Evolutionary conservation across 2,113 vertebrate genomes (phyloP).

Genomic region (Electrona antarctica): DNA sequence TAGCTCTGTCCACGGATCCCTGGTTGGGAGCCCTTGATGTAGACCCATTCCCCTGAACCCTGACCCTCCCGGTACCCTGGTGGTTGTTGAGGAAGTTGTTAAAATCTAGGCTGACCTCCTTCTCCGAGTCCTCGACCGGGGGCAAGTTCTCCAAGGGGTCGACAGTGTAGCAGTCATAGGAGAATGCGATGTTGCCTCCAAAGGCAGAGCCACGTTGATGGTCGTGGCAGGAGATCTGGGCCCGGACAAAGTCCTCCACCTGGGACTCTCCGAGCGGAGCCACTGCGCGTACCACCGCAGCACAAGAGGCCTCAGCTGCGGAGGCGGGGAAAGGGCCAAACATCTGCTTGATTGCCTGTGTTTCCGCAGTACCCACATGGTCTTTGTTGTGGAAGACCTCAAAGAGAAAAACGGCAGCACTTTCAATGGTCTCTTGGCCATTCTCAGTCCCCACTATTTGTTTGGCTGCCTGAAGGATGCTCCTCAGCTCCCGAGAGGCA

Average conservation of each 20-base stretch:
- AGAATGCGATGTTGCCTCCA: slow-evolving; percentile 90
- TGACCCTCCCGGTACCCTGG: slow-evolving; percentile 63
- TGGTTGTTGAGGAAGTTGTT: slow-evolving; percentile 85
- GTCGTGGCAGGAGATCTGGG: slow-evolving; percentile 69
- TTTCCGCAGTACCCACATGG: slow-evolving; percentile 88
- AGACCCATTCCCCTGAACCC: slow-evolving; percentile 58
- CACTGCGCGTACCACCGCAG: slow-evolving; percentile 81
- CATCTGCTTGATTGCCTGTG: slow-evolving; percentile 91
- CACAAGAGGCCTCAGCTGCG: slow-evolving; percentile 85
- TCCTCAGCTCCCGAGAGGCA: slow-evolving; percentile 81
- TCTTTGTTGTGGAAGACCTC: slow-evolving; percentile 89
- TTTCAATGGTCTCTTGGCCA: slow-evolving; percentile 89
- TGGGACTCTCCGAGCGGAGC: slow-evolving; percentile 80
- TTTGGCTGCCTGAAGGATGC: slow-evolving; percentile 85
- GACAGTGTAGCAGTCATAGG: slow-evolving; percentile 89
- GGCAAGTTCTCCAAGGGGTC: slow-evolving; percentile 86
- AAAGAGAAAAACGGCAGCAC: slow-evolving; percentile 92
- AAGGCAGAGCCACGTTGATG: slow-evolving; percentile 73
- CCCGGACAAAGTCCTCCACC: slow-evolving; percentile 82
- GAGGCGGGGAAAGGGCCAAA: slow-evolving; percentile 94
- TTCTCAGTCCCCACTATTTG: slow-evolving; percentile 90
- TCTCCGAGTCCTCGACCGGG: slow-evolving; percentile 62
- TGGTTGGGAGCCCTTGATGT: slow-evolving; percentile 56
- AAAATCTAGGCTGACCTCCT: slow-evolving; percentile 81
- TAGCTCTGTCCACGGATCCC: slow-evolving; percentile 65